Base-by-base conservation (phyloP, 64 coral and sea anemone species). In the Platygyra sinensis region DNA sequence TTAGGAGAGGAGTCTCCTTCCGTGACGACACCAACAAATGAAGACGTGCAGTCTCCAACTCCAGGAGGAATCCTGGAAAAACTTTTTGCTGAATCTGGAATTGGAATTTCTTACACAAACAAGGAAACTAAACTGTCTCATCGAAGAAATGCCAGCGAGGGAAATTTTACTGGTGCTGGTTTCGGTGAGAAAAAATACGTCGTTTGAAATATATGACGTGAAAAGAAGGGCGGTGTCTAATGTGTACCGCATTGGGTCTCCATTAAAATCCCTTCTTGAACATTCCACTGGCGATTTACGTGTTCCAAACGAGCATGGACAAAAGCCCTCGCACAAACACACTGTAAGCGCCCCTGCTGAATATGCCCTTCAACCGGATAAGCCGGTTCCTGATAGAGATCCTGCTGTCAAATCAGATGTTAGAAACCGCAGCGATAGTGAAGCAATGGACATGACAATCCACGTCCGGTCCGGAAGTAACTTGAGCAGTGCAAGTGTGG, bases 31-130 rank as follows among this genome's bases (percentile, higher is more conserved):
- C 82, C 82, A 17, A 49, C 76, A 14, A 30, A 16, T 75, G 86
- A 88, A 18, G 27, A 49, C 27, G 50, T 85, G 3, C 62, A 49
- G 22, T 30, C 51, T 12, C 89, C 52, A 55, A 55, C 75, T n/a
- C 91, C 95, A 4, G 95, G 95, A 10, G 95, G 95, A 25, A 96
- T 96, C 36, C 80, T 96, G 61, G 83, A 92, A 32, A 90, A 76
- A 54, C 79, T 94, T 13, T 89, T 86, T 16, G 88, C 90, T 24
- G 92, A 96, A 51, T 80, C 95, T 72, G 71, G 88, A 10, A 33
- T 83, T 36, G 5, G 50, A 19, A 38, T 83, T 19, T 28, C 87
- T 8, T 39, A 65, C 10, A 27, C 54, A 1, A 86, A 94, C 52
- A 86, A 80, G 12, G 83, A 86, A 13, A 7, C 52, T 46, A 88